These are phyloP conservation scores for Melikaiella ostensackeni DNA, from an alignment of 2,888 invertebrate species.

Conservation along the genomic window DNA sequence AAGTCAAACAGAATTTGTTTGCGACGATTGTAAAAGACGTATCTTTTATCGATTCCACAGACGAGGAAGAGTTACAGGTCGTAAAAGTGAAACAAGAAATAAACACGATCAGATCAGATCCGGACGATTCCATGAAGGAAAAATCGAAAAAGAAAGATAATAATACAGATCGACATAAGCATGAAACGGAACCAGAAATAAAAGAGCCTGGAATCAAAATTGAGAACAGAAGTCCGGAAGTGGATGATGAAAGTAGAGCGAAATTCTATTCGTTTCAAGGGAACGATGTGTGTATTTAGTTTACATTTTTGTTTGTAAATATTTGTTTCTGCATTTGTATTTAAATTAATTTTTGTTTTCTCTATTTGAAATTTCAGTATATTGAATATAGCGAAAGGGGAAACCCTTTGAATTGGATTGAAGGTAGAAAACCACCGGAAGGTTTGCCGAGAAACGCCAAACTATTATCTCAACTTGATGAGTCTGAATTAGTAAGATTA, in stretches of 20 bases:
- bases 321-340: background rate
- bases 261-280: conserved; percentile 61
- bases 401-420: conserved; percentile 67
- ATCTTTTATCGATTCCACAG: conserved; percentile 28
- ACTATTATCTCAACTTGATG: conserved; percentile 54
- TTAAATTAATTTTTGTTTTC: background rate
- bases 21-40: background rate
- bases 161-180: conserved; percentile 2
- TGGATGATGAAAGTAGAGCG: conserved; percentile 44
- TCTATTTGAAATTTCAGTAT: conserved; percentile 56
- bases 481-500: conserved; percentile 60
- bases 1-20: conserved; percentile 16
- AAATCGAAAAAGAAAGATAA: conserved; percentile 33
- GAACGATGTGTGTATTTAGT: conserved; percentile 59
- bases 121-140: background rate
- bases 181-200: conserved; percentile 11
- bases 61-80: conserved; percentile 36
- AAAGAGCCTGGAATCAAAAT: conserved; percentile 45
- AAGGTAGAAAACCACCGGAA: conserved; percentile 61
- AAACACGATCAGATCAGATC: background rate
- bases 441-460: conserved; percentile 62
- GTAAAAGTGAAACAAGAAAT: conserved; percentile 40
- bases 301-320: background rate
- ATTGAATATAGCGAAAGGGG: conserved; percentile 63
- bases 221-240: conserved; percentile 15